Conservation (phyloP, 1,140 invertebrate species). For the Augochlora pura region DNA sequence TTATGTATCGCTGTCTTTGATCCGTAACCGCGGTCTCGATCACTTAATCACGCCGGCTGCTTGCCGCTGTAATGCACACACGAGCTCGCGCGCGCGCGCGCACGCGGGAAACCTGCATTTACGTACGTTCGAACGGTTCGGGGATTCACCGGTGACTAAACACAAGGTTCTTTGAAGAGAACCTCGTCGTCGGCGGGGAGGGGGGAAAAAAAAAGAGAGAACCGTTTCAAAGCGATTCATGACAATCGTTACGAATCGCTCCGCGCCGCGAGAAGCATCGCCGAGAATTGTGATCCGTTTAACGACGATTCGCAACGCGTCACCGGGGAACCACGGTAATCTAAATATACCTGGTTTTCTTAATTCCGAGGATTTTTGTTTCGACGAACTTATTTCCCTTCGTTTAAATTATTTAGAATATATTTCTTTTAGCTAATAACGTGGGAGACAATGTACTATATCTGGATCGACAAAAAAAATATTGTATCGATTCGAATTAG, state of each 20-base stretch:
- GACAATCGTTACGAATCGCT: too few species aligned
- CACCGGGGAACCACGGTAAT: not conserved
- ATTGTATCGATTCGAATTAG: too few species aligned
- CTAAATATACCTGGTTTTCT: too few species aligned
- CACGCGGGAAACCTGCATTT: not conserved
- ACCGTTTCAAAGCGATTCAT: not conserved
- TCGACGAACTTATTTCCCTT: too few species aligned
- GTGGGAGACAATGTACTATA: too few species aligned
- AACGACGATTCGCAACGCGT: not conserved
- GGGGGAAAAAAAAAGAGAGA: not conserved
- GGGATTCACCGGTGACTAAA: not conserved
- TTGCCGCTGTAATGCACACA: conserved; percentile 31
- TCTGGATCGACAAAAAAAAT: too few species aligned
- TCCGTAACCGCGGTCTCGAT: conserved; percentile 27
- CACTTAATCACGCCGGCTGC: conserved; percentile 34
- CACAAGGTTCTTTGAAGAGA: not conserved
- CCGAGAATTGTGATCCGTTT: not conserved
- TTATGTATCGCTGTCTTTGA: conserved; percentile 66
- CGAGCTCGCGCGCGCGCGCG: too few species aligned
- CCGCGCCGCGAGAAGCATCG: not conserved
- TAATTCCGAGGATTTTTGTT: too few species aligned
- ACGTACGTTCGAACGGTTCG: not conserved
- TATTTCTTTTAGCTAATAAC: too few species aligned
- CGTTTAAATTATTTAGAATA: too few species aligned
- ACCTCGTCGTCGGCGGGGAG: too few species aligned